These are phyloP conservation scores for Oceanodroma leucorhoa DNA, from an alignment of 2,797 vertebrate genomes.

Conservation along the genomic window DNA sequence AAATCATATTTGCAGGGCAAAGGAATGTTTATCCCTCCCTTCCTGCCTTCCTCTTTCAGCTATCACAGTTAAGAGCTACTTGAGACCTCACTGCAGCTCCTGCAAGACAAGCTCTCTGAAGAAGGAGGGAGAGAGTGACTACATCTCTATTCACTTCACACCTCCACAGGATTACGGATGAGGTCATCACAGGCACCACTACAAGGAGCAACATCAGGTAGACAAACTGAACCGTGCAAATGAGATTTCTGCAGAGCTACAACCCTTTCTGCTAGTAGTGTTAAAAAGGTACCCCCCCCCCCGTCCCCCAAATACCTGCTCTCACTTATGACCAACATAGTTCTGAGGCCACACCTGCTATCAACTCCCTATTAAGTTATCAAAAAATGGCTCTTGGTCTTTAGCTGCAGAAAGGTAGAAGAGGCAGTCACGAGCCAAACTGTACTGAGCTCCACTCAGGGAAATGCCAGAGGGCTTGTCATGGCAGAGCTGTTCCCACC, in stretches of 20 bases:
- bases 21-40: not conserved
- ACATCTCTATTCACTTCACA: not conserved
- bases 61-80: not conserved
- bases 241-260: not conserved
- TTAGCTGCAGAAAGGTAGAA: not conserved
- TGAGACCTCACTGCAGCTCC: not conserved
- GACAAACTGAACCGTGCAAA: not conserved
- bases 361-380: not conserved
- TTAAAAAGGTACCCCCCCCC: not conserved
- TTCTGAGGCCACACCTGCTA: not conserved
- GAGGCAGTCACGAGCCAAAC: no score
- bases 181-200: not conserved
- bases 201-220: not conserved
- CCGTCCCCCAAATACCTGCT: not conserved
- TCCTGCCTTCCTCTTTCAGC: not conserved
- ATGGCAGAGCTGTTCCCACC: not conserved
- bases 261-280: not conserved
- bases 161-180: rapidly evolving
- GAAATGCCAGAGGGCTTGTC: not conserved
- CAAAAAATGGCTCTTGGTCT: not conserved
- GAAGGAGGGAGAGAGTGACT: not conserved
- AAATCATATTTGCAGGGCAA: not conserved
- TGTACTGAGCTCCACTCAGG: not conserved
- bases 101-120: not conserved
- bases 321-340: not conserved